Evolutionary conservation across 2,888 invertebrate genomes (phyloP), one percentile per base, ranked within the genome.

Genomic region (Archaeoteleia sp.): DNA sequence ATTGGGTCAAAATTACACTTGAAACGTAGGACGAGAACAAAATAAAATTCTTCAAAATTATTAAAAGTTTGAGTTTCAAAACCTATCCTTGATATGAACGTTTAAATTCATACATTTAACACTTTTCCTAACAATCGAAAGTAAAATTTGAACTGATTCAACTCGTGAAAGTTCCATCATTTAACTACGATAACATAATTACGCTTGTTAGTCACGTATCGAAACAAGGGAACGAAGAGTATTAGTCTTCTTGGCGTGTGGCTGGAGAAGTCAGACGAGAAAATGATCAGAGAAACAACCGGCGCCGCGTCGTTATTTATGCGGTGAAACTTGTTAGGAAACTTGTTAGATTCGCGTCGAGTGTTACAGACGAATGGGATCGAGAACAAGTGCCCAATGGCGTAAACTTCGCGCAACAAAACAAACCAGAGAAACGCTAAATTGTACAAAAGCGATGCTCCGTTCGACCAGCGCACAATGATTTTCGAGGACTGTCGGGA

Each of bases 301-400:
- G 34, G n/a, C 15, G 46, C 32, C 40, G 25, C 20, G 30, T 8
- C 29, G 62, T 58, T 63, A 63, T 63, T 68, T 58, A 65, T 61
- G 68, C 46, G 30, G 29, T 29, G 15, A 32, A 53, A 40, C 46
- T 60, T 42, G 68, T 55, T 69, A 32, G 51, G 46, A 61, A 55
- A 61, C 65, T 68, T 60, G 60, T 63, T 68, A 63, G 65, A 55
- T 43, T 49, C 53, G 60, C 60, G 68, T 66, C 62, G 55, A 68
- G 54, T 42, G 55, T 66, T 55, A 14, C 35, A 46, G 57, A 63
- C 66, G 55, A 71, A 68, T 68, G 57, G 53, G 53, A 71, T 58
- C 39, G 49, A 48, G 14, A 55, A 57, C 53, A 35, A 66, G 40
- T 58, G 60, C 62, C 49, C 58, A 45, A 34, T 46, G 58, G 49